A percentile compares a stretch with the other conserved stretches of the same genome.
Evolutionary conservation across 2,888 invertebrate species (phyloP).

Genomic region (Callosobruchus maculatus): DNA sequence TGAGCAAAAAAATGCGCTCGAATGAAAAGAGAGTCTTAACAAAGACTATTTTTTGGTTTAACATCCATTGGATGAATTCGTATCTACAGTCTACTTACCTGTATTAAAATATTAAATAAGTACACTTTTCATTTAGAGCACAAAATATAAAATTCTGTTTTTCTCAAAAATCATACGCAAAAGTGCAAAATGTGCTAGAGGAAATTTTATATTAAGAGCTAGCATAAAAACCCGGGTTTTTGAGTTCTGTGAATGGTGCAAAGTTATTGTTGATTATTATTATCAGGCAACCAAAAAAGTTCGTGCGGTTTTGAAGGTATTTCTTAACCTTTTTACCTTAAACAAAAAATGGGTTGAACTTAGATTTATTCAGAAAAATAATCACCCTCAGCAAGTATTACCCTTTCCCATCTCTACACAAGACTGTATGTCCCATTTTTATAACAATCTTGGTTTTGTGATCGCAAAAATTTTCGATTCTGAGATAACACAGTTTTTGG

Average conservation of each 20-base stretch:
- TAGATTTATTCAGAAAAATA: too few species aligned
- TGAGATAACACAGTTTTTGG: too few species aligned
- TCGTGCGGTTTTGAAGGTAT: too few species aligned
- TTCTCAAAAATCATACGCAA: background rate
- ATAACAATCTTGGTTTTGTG: too few species aligned
- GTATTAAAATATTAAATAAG: background rate
- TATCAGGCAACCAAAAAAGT: too few species aligned
- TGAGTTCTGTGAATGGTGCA: background rate
- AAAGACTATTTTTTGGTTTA: background rate
- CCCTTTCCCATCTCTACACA: too few species aligned
- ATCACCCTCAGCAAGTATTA: too few species aligned
- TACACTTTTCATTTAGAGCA: background rate
- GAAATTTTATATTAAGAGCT: background rate
- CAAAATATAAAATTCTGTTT: background rate
- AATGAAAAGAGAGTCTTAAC: background rate
- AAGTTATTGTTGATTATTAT: too few species aligned
- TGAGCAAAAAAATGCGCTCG: background rate
- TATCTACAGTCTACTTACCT: background rate
- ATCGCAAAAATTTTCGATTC: too few species aligned
- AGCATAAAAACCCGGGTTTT: background rate
- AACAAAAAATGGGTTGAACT: too few species aligned
- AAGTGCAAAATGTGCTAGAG: background rate
- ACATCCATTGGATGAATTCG: background rate
- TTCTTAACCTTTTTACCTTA: too few species aligned
- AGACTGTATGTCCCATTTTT: too few species aligned